A percentile compares a stretch with the other conserved stretches of the same genome.
phyloP scores from a whole-genome alignment of 2,888 invertebrate species.

The Apamea anceps region DNA sequence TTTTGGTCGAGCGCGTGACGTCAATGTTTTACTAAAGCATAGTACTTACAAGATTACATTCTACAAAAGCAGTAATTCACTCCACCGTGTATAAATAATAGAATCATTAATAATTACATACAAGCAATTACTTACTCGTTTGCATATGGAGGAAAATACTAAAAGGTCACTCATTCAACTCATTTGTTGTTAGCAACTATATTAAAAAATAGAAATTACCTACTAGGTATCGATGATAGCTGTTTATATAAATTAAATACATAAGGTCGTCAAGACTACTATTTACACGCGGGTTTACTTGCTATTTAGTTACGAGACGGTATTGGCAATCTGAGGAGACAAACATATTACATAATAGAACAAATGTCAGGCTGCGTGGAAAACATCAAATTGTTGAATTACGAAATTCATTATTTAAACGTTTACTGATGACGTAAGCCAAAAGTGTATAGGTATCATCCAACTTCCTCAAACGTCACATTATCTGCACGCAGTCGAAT shows the following conservation, averaged over 20 bases:
- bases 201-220: conserved; percentile 23
- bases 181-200: conserved; percentile 18
- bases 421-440: conserved; percentile 50
- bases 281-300: conserved; percentile 18
- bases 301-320: conserved; percentile 29
- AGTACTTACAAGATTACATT: conserved; percentile 54
- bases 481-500: not conserved
- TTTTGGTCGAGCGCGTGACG: conserved; percentile 54
- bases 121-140: conserved; percentile 50
- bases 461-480: conserved; percentile 51
- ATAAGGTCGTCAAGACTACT: conserved; percentile 5
- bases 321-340: conserved; percentile 8
- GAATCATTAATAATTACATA: conserved; percentile 53
- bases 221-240: conserved; percentile 9
- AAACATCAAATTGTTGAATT: conserved; percentile 29
- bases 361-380: conserved; percentile 17
- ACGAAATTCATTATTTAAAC: conserved; percentile 49
- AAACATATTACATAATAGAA: conserved; percentile 30
- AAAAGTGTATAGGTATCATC: conserved; percentile 21
- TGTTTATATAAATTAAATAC: conserved; percentile 15
- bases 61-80: conserved; percentile 47
- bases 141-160: conserved; percentile 48
- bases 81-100: conserved; percentile 49
- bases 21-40: conserved; percentile 57
- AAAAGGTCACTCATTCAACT: conserved; percentile 28